Percentiles rank a stretch among this genome's conserved stretches.
phyloP scores from a whole-genome alignment of 2,113 vertebrate species.

The Myotis brandtii region DNA sequence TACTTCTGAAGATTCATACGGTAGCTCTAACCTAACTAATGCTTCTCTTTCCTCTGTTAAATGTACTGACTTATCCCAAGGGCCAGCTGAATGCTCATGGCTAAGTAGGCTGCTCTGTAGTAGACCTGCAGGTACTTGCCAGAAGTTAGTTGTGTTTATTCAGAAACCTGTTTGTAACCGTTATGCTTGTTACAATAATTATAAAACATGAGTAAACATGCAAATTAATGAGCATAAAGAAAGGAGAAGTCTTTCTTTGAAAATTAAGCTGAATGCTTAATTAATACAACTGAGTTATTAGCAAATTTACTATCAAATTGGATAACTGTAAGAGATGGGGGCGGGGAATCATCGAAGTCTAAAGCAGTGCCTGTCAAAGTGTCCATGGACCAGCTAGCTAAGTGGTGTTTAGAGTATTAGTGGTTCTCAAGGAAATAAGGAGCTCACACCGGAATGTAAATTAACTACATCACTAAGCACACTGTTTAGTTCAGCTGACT shows the following conservation, averaged over 20 bases:
- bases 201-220: constrained; percentile 31
- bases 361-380: neutral
- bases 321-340: neutral
- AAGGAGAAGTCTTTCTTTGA: constrained; percentile 42
- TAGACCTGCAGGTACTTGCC: neutral
- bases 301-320: constrained; percentile 9
- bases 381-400: neutral
- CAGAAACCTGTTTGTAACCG: constrained; percentile 41
- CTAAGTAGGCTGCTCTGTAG: neutral
- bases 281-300: constrained; percentile 13
- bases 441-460: neutral
- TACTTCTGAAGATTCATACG: neutral
- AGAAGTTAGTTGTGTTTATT: constrained; percentile 32
- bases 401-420: neutral
- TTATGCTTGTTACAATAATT: neutral
- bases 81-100: neutral
- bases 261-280: constrained; percentile 42
- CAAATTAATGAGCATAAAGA: constrained; percentile 35
- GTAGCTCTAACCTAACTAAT: neutral
- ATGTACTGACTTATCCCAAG: neutral
- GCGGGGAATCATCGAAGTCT: neutral
- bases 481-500: neutral
- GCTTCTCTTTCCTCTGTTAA: neutral
- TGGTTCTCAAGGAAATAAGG: constrained; percentile 4
- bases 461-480: neutral